phyloP scores from a whole-genome alignment of 2,888 invertebrate species.

The Archips xylosteana region DNA sequence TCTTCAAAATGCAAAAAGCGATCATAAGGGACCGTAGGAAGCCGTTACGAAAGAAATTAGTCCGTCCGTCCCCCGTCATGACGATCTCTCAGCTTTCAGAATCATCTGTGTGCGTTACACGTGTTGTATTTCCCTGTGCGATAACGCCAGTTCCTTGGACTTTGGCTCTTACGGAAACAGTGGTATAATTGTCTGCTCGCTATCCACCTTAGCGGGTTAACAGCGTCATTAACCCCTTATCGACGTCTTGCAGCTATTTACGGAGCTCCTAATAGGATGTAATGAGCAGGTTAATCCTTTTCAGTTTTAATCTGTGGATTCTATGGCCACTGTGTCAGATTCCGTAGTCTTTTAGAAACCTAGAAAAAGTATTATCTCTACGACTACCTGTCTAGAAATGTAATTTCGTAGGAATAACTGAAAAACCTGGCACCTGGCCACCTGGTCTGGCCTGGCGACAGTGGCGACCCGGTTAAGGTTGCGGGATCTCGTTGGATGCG shows the following conservation, averaged over 20 bases:
- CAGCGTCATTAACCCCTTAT: conserved; percentile 52
- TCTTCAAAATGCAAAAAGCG: no score
- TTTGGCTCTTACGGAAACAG: conserved; percentile 50
- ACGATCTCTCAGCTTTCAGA: not conserved
- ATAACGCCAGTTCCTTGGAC: conserved; percentile 42
- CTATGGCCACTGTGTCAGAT: not conserved
- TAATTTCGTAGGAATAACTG: not conserved
- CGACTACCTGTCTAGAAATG: not conserved
- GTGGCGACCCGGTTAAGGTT: no score
- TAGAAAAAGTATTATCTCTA: not conserved
- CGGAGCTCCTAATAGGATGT: conserved; percentile 12
- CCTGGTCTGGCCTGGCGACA: no score
- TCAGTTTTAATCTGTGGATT: not conserved
- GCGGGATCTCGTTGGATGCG: no score
- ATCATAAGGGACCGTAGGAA: no score
- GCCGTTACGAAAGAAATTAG: no score
- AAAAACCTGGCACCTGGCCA: no score
- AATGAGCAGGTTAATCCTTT: conserved; percentile 17
- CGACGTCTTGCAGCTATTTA: conserved; percentile 13
- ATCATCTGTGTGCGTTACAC: conserved; percentile 9
- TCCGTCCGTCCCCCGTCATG: no score
- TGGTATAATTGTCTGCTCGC: conserved; percentile 48
- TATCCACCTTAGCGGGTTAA: conserved; percentile 50
- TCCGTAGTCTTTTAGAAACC: not conserved
- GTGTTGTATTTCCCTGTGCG: conserved; percentile 28